phyloP scores from a whole-genome alignment of 2,797 vertebrate species.

The Hydrolagus colliei region DNA sequence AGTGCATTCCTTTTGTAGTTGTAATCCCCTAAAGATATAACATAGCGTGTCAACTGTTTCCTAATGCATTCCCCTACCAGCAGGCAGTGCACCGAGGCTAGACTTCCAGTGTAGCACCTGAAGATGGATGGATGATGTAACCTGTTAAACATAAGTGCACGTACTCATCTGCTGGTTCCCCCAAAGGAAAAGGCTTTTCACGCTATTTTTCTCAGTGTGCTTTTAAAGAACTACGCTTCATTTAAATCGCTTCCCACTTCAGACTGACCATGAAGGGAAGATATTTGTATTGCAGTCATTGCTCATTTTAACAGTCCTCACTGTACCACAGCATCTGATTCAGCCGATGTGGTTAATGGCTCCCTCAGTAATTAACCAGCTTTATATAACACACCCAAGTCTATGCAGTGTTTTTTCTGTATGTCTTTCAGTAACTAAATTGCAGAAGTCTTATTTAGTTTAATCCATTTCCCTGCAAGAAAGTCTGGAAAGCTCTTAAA shows the following conservation, averaged over 20 bases:
- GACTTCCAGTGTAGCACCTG: slow-evolving; percentile 15
- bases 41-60: slow-evolving; percentile 30
- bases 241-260: slow-evolving; percentile 13
- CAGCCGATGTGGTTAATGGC: too few species aligned
- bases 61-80: slow-evolving; percentile 28
- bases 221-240: slow-evolving; percentile 25
- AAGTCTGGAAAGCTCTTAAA: background rate
- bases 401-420: background rate
- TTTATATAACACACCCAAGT: background rate
- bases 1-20: slow-evolving; percentile 32
- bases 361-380: background rate
- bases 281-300: background rate
- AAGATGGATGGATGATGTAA: slow-evolving; percentile 31
- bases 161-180: background rate
- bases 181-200: slow-evolving; percentile 3
- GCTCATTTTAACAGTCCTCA: background rate
- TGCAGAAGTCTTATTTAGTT: background rate
- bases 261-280: background rate
- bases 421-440: background rate
- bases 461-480: background rate
- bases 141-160: slow-evolving; percentile 29
- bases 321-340: background rate
- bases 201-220: slow-evolving; percentile 3
- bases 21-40: slow-evolving; percentile 29
- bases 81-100: slow-evolving; percentile 21